These are phyloP conservation scores for Brachyrhaphis roseni DNA, from an alignment of 2,797 vertebrate genomes.

Conservation along the genomic window DNA sequence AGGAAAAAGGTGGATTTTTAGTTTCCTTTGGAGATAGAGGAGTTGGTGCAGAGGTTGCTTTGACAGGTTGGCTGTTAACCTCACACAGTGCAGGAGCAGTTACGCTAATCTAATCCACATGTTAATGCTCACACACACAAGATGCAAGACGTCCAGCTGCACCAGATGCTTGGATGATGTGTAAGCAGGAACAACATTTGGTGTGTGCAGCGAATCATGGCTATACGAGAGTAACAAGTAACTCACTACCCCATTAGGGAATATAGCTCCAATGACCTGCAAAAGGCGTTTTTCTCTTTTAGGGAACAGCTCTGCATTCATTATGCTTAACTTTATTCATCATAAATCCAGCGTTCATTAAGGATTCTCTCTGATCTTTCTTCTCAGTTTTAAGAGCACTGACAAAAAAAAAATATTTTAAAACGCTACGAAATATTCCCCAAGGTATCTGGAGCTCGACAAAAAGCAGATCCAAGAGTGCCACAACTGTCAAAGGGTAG, in stretches of 20 bases:
- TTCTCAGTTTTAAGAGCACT: slow-evolving; percentile 6
- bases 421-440: slow-evolving; percentile 13
- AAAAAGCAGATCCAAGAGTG: slow-evolving; percentile 24
- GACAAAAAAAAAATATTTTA: slow-evolving; percentile 12
- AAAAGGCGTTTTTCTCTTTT: slow-evolving; percentile 23
- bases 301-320: slow-evolving; percentile 25
- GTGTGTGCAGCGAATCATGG: slow-evolving; percentile 9
- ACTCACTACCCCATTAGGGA: slow-evolving; percentile 54
- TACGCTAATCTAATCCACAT: slow-evolving; percentile 64
- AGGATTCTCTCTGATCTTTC: slow-evolving; percentile 22
- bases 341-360: slow-evolving; percentile 38
- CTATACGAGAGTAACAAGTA: slow-evolving; percentile 43
- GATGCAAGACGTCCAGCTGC: slow-evolving; percentile 55
- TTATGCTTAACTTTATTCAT: slow-evolving; percentile 36
- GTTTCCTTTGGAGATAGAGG: slow-evolving; percentile 5
- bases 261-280: slow-evolving; percentile 26
- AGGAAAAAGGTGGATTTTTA: slow-evolving; percentile 14
- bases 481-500: slow-evolving; percentile 48
- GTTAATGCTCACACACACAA: slow-evolving; percentile 24
- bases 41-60: slow-evolving; percentile 28
- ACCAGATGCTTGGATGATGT: slow-evolving; percentile 54
- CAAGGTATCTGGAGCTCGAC: slow-evolving; percentile 23
- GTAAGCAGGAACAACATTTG: slow-evolving; percentile 36
- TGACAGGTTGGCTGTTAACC: slow-evolving; percentile 66
- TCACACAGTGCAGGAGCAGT: slow-evolving; percentile 53